Percentiles rank a stretch among this genome's conserved stretches.
These are phyloP conservation scores for Spea hammondii DNA, from an alignment of 2,797 vertebrate species.

Conservation along the genomic window DNA sequence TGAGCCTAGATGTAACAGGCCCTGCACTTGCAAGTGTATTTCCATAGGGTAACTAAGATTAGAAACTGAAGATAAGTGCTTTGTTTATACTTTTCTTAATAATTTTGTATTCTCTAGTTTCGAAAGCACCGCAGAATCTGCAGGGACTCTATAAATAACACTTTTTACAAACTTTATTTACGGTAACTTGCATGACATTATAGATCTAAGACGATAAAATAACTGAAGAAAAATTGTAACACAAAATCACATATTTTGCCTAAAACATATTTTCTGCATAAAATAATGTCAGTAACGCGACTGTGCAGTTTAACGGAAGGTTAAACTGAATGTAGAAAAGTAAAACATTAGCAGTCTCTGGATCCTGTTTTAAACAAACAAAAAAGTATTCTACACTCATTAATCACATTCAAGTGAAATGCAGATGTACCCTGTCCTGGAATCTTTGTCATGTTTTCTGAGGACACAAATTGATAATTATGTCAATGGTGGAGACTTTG, in stretches of 20 bases:
- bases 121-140: too few species aligned
- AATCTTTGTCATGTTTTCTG: constrained; percentile 39
- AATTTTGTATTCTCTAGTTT: too few species aligned
- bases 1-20: too few species aligned
- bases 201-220: neutral
- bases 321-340: constrained; percentile 19
- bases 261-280: neutral
- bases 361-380: constrained; percentile 14
- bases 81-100: too few species aligned
- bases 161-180: neutral
- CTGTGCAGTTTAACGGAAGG: constrained; percentile 4
- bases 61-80: too few species aligned
- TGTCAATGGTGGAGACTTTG: constrained; percentile 26
- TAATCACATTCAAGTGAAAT: constrained; percentile 25
- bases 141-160: too few species aligned
- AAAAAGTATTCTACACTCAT: constrained; percentile 15
- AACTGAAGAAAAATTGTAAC: neutral
- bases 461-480: constrained; percentile 43
- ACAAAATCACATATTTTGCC: constrained; percentile 1
- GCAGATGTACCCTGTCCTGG: constrained; percentile 38
- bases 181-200: neutral
- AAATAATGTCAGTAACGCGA: constrained; percentile 9
- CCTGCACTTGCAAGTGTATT: too few species aligned
- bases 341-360: neutral
- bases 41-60: too few species aligned